Evolutionary conservation across 2,113 vertebrate genomes (phyloP), one percentile per base, ranked within the genome.

Genomic region (Lycaon pictus): DNA sequence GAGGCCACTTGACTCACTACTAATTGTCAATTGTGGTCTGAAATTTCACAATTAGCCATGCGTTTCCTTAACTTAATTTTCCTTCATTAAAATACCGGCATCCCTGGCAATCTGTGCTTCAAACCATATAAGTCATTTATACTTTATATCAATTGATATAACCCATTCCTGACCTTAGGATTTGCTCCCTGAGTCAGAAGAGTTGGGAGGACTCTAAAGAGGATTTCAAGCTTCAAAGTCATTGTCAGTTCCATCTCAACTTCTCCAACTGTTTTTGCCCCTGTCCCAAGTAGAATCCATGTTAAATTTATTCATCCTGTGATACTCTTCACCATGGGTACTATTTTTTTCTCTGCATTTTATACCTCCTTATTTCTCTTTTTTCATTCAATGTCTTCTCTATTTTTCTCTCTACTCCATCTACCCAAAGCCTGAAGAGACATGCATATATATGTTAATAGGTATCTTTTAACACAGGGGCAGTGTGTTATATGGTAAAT

Each of bases 401-500:
- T 74, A 0, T 11, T 90, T 90, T 43, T 72, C 27, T 58, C 67
- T 67, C 67, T 74, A 32, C 11, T 82, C 19, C 15, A n/a, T n/a
- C 56, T 22, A 3, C 20, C 19, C 13, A 7, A 67, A 12, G 3
- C 4, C 69, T 76, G 5, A 19, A 62, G 16, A 43, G 43, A 37
- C 5, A 71, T 4, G 10, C 1, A 1, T 3, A 3, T 11, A 3
- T 22, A 19, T 9, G 22, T 16, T 23, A 25, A 2, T 0, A 2
- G 90, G 17, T 51, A 32, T 60, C 51, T 15, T 58, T 77, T 63
- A 58, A 7, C 27, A 43, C 2, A 69, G 23, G 15, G 29, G 20
- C 51, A 22, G 19, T 19, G 35, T 20, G 15, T 7, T 5, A 1
- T 23, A 0, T 5, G 19, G 53, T 3, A 25, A 27, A 27, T 8